Evolutionary conservation across 2,888 invertebrate species (phyloP), one percentile per base, ranked within the genome.

Genomic region (Tinea trinotella): DNA sequence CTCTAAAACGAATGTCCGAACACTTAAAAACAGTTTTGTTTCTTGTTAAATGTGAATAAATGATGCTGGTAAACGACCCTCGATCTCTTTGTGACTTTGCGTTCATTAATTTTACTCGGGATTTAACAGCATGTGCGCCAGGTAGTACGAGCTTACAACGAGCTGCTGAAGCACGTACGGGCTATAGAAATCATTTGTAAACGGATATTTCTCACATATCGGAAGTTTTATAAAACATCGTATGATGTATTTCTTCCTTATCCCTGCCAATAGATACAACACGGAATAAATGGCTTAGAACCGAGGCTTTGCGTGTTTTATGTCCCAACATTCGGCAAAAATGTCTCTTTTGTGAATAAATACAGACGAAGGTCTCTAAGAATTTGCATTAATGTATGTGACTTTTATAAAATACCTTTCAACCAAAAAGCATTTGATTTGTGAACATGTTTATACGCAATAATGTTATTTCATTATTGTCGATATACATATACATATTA

Each of bases 321-420:
- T 46, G 4, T 40, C 15, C 40, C 7, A 13, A 17, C 46, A 46
- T 17, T 19, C 10, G 46, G 2, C 10, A 17, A 46, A 46, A 17
- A 46, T 46, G 46, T 46, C 17, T 46, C 46, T 19, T 46, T 46
- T 19, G 46, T 46, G 46, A 19, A 46, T 46, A 46, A 40, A 46
- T 46, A 17, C 17, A 19, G 46, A 17, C 18, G 19, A 10, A 19
- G 19, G 19, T 46, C 19, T 19, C 46, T 4, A 46, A 19, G 46
- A 46, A 46, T 46, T 46, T 46, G 19, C 46, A 46, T 46, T 19
- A 46, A 19, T 19, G 46, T 46, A 6, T 40, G 13, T 40, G 40
- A 40, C 40, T 40, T 40, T 40, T 12, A 35, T 35, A 35, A 40
- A 40, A 40, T 40, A 13, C 35, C 22, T 22, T 7, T 35, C 35